These are phyloP conservation scores for Coelopa frigida DNA, from an alignment of 1,140 invertebrate species.

Conservation along the genomic window DNA sequence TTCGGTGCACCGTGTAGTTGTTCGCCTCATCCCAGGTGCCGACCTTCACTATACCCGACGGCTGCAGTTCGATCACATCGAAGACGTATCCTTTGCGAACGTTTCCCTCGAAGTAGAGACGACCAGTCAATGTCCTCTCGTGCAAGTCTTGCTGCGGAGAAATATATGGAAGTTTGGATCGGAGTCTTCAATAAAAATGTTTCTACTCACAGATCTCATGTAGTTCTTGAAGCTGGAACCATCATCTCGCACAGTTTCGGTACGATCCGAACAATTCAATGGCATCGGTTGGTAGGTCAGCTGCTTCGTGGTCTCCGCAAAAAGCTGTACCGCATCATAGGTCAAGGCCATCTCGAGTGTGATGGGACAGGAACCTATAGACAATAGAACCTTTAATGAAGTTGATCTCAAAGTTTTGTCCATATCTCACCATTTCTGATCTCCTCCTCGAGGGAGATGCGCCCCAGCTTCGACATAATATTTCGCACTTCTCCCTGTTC, in stretches of 20 bases:
- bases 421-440: constrained; percentile 41
- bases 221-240: constrained; percentile 79
- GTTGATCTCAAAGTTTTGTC: constrained; percentile 22
- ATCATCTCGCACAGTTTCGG: constrained; percentile 35
- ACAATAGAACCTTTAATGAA: neutral
- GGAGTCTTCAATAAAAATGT: neutral
- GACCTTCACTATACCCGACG: constrained; percentile 59
- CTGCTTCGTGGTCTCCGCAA: constrained; percentile 49
- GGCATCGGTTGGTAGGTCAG: constrained; percentile 27
- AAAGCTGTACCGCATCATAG: constrained; percentile 70
- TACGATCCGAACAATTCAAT: constrained; percentile 54
- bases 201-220: constrained; percentile 53
- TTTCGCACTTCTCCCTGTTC: constrained; percentile 31
- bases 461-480: constrained; percentile 29
- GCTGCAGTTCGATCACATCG: constrained; percentile 69
- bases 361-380: constrained; percentile 44
- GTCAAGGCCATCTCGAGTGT: constrained; percentile 66
- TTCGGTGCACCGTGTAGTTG: constrained; percentile 26
- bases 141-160: constrained; percentile 23
- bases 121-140: constrained; percentile 60
- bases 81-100: constrained; percentile 72
- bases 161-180: neutral
- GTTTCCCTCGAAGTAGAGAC: constrained; percentile 77
- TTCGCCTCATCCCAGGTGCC: constrained; percentile 61
- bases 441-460: constrained; percentile 48